Evolutionary conservation across 2,888 invertebrate species (phyloP).

Genomic region (Cremastinae sp.): DNA sequence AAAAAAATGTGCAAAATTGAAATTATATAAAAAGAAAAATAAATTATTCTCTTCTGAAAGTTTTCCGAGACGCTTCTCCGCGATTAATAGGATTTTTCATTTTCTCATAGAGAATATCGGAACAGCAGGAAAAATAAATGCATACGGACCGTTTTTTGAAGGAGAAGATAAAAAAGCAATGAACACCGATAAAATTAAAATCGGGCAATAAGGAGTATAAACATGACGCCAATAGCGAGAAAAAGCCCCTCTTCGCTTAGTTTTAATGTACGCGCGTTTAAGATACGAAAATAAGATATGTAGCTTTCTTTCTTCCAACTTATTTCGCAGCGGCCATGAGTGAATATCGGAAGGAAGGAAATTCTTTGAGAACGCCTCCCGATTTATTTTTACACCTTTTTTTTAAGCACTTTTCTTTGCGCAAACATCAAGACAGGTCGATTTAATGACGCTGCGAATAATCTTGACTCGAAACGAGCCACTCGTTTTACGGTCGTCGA

Average conservation of each 20-base stretch:
- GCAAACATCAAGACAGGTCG: slow-evolving; percentile 34
- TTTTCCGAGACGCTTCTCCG: slow-evolving; percentile 66
- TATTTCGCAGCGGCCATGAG: slow-evolving; percentile 28
- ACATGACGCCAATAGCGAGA: slow-evolving; percentile 18
- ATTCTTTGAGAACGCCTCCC: slow-evolving; percentile 23
- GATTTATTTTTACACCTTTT: slow-evolving; percentile 12
- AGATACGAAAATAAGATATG: slow-evolving; percentile 41
- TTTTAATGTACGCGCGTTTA: slow-evolving; percentile 56
- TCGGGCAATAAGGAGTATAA: slow-evolving; percentile 24
- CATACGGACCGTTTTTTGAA: slow-evolving; percentile 48
- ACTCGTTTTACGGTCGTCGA: slow-evolving; percentile 35
- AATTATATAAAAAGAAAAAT: not conserved
- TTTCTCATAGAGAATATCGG: slow-evolving; percentile 61
- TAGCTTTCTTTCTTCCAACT: slow-evolving; percentile 4
- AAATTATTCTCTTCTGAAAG: not conserved
- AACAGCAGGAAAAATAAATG: slow-evolving; percentile 21
- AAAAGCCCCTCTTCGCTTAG: slow-evolving; percentile 50
- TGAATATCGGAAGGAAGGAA: slow-evolving; percentile 51
- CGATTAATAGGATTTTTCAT: slow-evolving; percentile 72
- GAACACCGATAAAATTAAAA: slow-evolving; percentile 6
- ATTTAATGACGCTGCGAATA: slow-evolving; percentile 28
- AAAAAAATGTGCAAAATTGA: no score
- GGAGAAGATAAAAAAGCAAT: slow-evolving; percentile 12
- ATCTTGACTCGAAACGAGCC: no score
- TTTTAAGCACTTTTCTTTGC: not conserved